Conservation (phyloP, 1,140 invertebrate species). For the Bombyx mandarina region DNA sequence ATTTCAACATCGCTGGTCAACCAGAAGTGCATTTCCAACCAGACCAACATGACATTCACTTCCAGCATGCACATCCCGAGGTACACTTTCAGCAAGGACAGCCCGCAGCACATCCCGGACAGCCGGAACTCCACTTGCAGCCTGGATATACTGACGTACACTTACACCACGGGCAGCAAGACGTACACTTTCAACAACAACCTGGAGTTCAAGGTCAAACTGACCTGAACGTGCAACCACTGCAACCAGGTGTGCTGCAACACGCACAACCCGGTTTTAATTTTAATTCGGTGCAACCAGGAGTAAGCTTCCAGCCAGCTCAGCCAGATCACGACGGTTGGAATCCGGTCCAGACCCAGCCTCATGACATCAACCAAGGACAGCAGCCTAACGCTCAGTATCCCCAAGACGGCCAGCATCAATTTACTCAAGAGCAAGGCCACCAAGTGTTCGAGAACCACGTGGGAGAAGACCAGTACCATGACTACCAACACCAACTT, state of each 20-base stretch:
- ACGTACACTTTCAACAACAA: slow-evolving; percentile 6
- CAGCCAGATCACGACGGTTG: slow-evolving; percentile 47
- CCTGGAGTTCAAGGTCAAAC: slow-evolving; percentile 4
- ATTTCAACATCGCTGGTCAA: slow-evolving; percentile 4
- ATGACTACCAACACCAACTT: slow-evolving; percentile 46
- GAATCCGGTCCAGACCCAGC: slow-evolving; percentile 42
- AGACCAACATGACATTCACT: slow-evolving; percentile 1
- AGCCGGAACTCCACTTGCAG: slow-evolving; percentile 3
- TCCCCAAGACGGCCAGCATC: slow-evolving; percentile 30
- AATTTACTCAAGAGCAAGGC: slow-evolving; percentile 51
- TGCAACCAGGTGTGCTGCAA: slow-evolving; percentile 2
- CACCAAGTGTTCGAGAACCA: slow-evolving; percentile 54
- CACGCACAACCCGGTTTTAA: background rate
- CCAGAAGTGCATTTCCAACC: slow-evolving; percentile 5
- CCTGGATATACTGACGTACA: slow-evolving; percentile 4
- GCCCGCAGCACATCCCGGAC: background rate
- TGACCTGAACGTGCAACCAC: slow-evolving; percentile 5
- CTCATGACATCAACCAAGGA: slow-evolving; percentile 23
- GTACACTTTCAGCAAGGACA: slow-evolving; percentile 2
- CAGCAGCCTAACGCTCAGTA: slow-evolving; percentile 31
- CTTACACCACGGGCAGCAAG: slow-evolving; percentile 6
- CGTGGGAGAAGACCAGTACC: slow-evolving; percentile 36
- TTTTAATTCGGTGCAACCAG: slow-evolving; percentile 5
- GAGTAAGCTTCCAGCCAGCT: slow-evolving; percentile 6
- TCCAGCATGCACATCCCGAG: slow-evolving; percentile 1